phyloP scores from a whole-genome alignment of 2,113 vertebrate species.

The Oreochromis tanganicae region DNA sequence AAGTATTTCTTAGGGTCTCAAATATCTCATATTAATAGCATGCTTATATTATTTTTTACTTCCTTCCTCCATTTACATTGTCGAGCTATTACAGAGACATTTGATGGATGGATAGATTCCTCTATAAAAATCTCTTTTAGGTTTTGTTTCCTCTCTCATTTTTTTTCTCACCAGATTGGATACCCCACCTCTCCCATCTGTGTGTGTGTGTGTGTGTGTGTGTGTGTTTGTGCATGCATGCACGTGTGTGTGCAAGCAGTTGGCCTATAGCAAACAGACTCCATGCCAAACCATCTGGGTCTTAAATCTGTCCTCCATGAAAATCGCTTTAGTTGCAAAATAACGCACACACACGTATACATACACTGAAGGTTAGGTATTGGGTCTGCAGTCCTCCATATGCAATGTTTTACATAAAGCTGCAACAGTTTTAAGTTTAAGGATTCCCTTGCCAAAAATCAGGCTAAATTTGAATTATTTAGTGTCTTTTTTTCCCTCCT shows the following conservation, averaged over 20 bases:
- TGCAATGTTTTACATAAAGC: not conserved
- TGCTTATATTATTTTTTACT: not conserved
- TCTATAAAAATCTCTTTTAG: slow-evolving; percentile 2
- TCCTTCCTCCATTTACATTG: not conserved
- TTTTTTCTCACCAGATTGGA: slow-evolving; percentile 54
- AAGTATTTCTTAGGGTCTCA: not conserved
- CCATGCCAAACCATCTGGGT: slow-evolving; percentile 68
- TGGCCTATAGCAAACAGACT: slow-evolving; percentile 59
- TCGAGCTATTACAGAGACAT: not conserved
- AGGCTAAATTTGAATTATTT: not conserved
- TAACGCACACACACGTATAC: not conserved
- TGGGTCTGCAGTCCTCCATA: not conserved
- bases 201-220: slow-evolving; percentile 10
- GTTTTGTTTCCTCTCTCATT: slow-evolving; percentile 16
- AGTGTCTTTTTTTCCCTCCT: not conserved
- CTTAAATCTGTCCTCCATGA: slow-evolving; percentile 58
- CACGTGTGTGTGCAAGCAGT: slow-evolving; percentile 18
- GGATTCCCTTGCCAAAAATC: not conserved
- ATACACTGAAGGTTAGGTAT: not conserved
- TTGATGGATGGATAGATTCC: not conserved
- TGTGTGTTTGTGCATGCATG: not conserved
- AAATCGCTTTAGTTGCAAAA: slow-evolving; percentile 60
- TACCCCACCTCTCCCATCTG: slow-evolving; percentile 39
- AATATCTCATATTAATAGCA: not conserved
- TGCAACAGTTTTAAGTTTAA: not conserved